phyloP scores from a whole-genome alignment of 2,113 vertebrate genomes.

The Otocyon megalotis region DNA sequence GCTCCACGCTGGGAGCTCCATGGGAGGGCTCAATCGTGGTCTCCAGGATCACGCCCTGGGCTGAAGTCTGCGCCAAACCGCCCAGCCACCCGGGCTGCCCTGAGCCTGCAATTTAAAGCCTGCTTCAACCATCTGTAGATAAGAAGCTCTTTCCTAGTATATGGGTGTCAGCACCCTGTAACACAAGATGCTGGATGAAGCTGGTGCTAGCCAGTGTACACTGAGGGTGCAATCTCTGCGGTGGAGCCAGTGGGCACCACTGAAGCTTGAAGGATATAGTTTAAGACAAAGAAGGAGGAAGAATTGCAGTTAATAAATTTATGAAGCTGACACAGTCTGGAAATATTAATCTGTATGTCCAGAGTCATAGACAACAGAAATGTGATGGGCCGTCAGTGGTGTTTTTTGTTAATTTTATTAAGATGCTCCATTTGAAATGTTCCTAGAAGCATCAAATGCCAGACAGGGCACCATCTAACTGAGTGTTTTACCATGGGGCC shows the following conservation, averaged over 20 bases:
- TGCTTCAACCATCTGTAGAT: background rate
- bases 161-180: accelerated
- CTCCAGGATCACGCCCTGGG: too few species aligned
- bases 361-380: background rate
- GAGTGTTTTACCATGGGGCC: background rate
- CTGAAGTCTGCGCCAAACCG: too few species aligned
- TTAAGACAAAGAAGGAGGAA: background rate
- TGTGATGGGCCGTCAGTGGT: accelerated
- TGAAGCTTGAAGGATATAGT: background rate
- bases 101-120: background rate
- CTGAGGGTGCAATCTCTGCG: accelerated
- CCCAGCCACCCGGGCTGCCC: too few species aligned
- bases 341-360: background rate
- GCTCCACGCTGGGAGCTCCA: too few species aligned
- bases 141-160: background rate
- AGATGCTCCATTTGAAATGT: background rate
- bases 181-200: background rate
- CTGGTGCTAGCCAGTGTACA: background rate
- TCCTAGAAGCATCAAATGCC: background rate
- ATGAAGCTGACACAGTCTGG: background rate
- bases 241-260: background rate
- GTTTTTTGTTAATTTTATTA: background rate
- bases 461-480: too few species aligned
- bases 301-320: background rate
- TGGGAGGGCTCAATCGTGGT: too few species aligned